These are phyloP conservation scores for Drosophila falleni DNA, from an alignment of 2,888 invertebrate species.

Conservation along the genomic window DNA sequence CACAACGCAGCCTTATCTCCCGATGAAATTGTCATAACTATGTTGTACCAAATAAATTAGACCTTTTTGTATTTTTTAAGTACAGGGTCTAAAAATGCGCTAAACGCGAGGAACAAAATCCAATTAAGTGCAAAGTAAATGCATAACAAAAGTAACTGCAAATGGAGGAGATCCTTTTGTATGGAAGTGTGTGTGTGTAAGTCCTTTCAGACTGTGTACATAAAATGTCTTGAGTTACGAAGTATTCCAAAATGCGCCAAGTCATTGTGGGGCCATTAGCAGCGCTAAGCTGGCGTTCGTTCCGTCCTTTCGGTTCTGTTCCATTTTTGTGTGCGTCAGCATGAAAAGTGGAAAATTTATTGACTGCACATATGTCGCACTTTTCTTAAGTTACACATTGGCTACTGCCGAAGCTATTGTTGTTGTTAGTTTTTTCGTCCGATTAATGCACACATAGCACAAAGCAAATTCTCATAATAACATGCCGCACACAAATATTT, in stretches of 20 bases:
- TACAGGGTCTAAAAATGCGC: background rate
- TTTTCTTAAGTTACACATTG: conserved; percentile 50
- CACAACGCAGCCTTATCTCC: too few species aligned
- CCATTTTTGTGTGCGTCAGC: conserved; percentile 73
- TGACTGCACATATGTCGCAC: conserved; percentile 80
- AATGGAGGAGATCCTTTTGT: conserved; percentile 27
- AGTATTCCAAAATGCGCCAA: conserved; percentile 48
- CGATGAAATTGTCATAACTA: too few species aligned
- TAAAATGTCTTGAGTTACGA: conserved; percentile 1
- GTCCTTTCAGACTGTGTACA: conserved; percentile 1
- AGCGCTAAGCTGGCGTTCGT: conserved; percentile 37
- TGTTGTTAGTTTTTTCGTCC: conserved; percentile 20
- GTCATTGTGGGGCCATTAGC: conserved; percentile 80
- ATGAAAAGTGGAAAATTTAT: conserved; percentile 82
- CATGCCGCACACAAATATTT: conserved; percentile 53
- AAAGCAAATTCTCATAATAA: conserved; percentile 32
- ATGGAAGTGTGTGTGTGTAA: conserved; percentile 7
- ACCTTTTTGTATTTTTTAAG: background rate
- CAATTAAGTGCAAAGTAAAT: conserved; percentile 57
- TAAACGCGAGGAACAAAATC: conserved; percentile 42
- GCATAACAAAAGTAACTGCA: conserved; percentile 31
- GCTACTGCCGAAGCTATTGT: conserved; percentile 19
- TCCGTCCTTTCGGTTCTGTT: conserved; percentile 35
- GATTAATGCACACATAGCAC: conserved; percentile 39
- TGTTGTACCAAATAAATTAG: too few species aligned